Percentiles rank a stretch among this genome's conserved stretches.
phyloP scores from a whole-genome alignment of 53 echinoderm and acorn worm genomes.

The Antedon mediterranea region DNA sequence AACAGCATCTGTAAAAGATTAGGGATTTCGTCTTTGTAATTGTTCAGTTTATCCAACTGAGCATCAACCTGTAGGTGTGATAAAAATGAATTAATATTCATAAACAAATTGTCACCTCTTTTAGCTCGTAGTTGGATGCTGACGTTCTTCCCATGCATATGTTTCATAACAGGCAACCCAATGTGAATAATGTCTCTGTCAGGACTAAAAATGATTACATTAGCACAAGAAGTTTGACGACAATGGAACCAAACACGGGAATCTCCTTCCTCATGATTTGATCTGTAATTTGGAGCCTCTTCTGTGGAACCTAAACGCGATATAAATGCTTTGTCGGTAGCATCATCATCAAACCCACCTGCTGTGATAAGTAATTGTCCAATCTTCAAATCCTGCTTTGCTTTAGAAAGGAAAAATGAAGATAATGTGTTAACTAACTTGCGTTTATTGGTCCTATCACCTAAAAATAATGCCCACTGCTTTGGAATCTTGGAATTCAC shows the following conservation, averaged over 20 bases:
- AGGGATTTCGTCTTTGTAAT: not conserved
- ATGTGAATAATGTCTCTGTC: conserved; percentile 9
- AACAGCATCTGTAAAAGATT: not conserved
- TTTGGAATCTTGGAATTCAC: no score
- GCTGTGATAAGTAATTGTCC: not conserved
- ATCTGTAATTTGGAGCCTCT: not conserved
- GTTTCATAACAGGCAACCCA: not conserved
- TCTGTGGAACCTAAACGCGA: not conserved
- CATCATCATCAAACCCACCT: conserved; percentile 23
- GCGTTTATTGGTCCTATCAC: no score
- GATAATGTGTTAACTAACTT: no score
- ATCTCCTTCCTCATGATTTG: conserved; percentile 38
- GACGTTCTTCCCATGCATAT: not conserved
- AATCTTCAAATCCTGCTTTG: not conserved
- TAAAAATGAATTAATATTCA: conserved; percentile 1
- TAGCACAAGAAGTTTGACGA: not conserved
- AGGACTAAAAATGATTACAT: not conserved
- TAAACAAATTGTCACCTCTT: not conserved
- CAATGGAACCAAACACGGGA: conserved; percentile 29
- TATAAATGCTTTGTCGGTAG: conserved; percentile 11
- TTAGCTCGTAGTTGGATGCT: not conserved
- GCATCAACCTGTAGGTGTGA: not conserved
- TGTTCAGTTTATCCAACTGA: not conserved
- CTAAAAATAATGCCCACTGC: no score
- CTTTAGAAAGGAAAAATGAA: no score